Base-by-base conservation (phyloP, 2,888 invertebrate species). In the Eulithis prunata region DNA sequence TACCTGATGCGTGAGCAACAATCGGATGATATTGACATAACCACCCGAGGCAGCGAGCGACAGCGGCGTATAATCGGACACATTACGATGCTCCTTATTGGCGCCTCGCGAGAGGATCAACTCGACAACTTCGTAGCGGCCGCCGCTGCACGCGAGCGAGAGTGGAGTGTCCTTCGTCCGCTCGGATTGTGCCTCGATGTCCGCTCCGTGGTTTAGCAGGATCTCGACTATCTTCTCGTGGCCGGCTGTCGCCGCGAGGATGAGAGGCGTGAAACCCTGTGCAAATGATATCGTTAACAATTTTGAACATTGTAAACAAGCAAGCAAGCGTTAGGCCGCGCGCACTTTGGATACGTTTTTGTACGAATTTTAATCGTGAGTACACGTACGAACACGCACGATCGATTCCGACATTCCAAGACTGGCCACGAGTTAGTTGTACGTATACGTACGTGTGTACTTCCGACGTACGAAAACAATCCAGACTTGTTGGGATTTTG, bases 11-110 rank as follows among this genome's bases (percentile, higher is more conserved):
- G 96, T 97, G 54, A 99, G 94, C 71, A 99, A 93, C 70, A 99
- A 94, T 80, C 98, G 97, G 79, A 99, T 99, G 81, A 99, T 99
- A 87, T 99, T 99, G 62, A 99, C 99, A 89, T 99, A 99, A 28
- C 99, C 99, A 45, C 99, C 99, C 43, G 98, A 99, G 12, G 99
- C 99, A 21, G 99, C 99, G 71, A 99, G 94, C 84, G 99, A 99
- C n/a, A 99, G 94, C 1, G 99, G 99, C 10, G 99, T 99, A 86
- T 99, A 99, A 91, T 99, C 99, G 32, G 99, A 99, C 13, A 99
- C 99, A 90, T 99, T 99, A 62, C 99, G 96, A 89, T 99, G 99
- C 85, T 98, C 98, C 90, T 99, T 99, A 92, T 99, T 99, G 59
- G 99, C 98, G 73, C 97, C 97, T 70, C 97, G 95, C 73, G 95